These are phyloP conservation scores for Hemaris fuciformis DNA, from an alignment of 2,888 invertebrate species.

Conservation along the genomic window DNA sequence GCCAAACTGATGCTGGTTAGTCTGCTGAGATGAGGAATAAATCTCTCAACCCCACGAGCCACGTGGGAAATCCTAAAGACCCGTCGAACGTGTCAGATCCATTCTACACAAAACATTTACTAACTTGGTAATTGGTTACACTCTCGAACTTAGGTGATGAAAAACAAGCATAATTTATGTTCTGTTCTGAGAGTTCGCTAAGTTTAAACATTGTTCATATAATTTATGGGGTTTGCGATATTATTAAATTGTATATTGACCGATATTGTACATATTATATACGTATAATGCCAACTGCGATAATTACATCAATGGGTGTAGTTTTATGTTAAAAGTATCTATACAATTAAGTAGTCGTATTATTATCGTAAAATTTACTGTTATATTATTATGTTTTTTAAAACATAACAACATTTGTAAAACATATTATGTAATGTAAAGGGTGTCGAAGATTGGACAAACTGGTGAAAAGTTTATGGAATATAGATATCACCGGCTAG, in stretches of 20 bases:
- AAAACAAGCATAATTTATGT: not conserved
- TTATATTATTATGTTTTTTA: too few relatives aligned
- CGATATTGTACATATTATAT: too few relatives aligned
- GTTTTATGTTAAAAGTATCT: too few relatives aligned
- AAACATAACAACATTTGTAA: too few relatives aligned
- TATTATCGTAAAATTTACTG: too few relatives aligned
- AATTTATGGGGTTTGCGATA: not conserved
- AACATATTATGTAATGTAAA: too few relatives aligned
- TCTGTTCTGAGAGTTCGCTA: not conserved
- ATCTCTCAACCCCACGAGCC: not conserved
- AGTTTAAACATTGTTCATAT: not conserved
- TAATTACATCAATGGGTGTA: too few relatives aligned
- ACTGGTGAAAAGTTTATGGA: too few relatives aligned
- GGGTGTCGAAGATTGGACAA: too few relatives aligned
- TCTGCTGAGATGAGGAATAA: conserved; percentile 6
- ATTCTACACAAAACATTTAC: not conserved
- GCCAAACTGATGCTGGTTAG: conserved; percentile 36
- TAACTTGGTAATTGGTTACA: not conserved
- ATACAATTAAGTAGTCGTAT: too few relatives aligned
- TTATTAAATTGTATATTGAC: not conserved
- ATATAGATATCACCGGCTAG: too few relatives aligned
- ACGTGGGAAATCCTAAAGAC: conserved; percentile 21
- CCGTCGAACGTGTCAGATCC: not conserved
- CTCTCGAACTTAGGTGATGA: not conserved
- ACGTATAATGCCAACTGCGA: too few relatives aligned